A percentile compares a stretch with the other conserved stretches of the same genome.
phyloP scores from a whole-genome alignment of 2,113 vertebrate species.

The Danio rerio region DNA sequence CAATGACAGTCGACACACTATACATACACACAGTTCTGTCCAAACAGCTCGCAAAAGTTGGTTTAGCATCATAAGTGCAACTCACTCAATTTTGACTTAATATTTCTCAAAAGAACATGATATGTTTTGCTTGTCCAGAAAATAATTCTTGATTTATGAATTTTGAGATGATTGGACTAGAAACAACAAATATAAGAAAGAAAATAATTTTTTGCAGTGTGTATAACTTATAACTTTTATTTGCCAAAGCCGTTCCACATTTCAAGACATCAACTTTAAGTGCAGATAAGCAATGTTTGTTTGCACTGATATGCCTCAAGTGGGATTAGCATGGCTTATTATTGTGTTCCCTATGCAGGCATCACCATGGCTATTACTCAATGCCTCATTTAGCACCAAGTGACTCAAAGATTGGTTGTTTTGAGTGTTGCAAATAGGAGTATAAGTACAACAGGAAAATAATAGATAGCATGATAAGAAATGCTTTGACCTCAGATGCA shows the following conservation, averaged over 20 bases:
- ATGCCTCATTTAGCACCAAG: conserved; percentile 5
- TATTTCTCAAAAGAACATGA: no score
- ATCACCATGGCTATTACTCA: not conserved
- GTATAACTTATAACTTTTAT: no score
- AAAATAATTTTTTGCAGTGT: no score
- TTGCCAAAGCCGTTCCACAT: conserved; percentile 44
- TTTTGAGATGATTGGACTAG: no score
- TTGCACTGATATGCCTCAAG: not conserved
- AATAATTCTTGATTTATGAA: no score
- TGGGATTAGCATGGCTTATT: not conserved
- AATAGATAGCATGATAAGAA: not conserved
- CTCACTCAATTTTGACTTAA: no score
- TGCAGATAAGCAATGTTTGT: conserved; percentile 40
- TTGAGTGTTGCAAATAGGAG: not conserved
- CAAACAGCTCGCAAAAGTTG: no score
- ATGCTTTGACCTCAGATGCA: not conserved
- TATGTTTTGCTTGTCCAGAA: no score
- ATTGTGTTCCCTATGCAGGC: not conserved
- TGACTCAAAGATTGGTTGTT: not conserved
- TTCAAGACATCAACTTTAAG: conserved; percentile 52
- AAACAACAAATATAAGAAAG: no score
- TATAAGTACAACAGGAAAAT: conserved; percentile 22
- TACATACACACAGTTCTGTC: no score
- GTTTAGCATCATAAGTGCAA: no score
- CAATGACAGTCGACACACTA: no score